These are phyloP conservation scores for Hofmannophila pseudospretella DNA, from an alignment of 2,888 invertebrate genomes.

Conservation along the genomic window DNA sequence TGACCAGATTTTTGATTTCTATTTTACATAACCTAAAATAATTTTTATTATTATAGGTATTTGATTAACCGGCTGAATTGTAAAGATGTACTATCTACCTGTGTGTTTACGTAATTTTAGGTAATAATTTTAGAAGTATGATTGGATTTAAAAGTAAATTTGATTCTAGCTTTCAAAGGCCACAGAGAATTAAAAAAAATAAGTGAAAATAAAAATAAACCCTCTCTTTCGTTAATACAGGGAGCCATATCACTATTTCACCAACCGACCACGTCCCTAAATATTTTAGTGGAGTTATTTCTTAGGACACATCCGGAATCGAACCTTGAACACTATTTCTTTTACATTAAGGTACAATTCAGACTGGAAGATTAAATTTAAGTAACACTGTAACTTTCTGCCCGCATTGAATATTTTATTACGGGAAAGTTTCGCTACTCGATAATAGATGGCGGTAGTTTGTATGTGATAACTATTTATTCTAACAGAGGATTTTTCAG, in stretches of 20 bases:
- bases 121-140: too few relatives aligned
- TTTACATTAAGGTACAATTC: conserved; percentile 27
- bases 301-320: conserved; percentile 23
- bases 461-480: neutral
- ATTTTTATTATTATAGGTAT: too few relatives aligned
- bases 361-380: conserved; percentile 25
- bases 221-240: conserved; percentile 23
- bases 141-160: too few relatives aligned
- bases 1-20: too few relatives aligned
- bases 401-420: conserved; percentile 54
- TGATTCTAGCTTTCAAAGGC: too few relatives aligned
- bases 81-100: too few relatives aligned
- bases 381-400: conserved; percentile 58
- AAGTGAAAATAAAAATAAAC: conserved; percentile 25
- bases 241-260: conserved; percentile 47
- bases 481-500: too few relatives aligned
- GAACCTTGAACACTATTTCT: conserved; percentile 28
- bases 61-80: too few relatives aligned
- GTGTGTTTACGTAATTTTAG: too few relatives aligned
- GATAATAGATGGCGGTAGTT: conserved; percentile 27
- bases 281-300: conserved; percentile 57
- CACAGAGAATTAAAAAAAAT: conserved; percentile 24
- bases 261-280: conserved; percentile 39
- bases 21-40: too few relatives aligned
- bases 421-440: conserved; percentile 22